Base-by-base conservation (phyloP, 2,797 vertebrate species). In the Bufotes viridis region DNA sequence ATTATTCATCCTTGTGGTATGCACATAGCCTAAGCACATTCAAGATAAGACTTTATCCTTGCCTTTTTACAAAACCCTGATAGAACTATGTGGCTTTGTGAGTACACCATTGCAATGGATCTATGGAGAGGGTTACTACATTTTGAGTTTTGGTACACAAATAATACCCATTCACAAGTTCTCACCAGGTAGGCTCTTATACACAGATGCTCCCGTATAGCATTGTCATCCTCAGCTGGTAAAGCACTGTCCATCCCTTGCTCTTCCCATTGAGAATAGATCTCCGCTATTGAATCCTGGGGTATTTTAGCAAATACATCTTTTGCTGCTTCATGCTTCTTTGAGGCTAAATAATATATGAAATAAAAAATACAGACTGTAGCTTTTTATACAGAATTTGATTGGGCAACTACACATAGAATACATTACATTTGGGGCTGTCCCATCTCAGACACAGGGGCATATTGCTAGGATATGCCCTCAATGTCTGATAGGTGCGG, bases 261-360 rank as follows among this genome's bases (percentile, higher is more conserved):
- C 24, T 96, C 96, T 17, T 97, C 96, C 97, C 97, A 98, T 55
- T 97, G 97, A 87, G 94, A 95, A 92, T 97, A 98, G 67, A 99
- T 98, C 92, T 98, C 97, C 86, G 95, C 96, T 95, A 98, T 97
- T 0, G 97, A 98, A 90, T 99, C 98, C 74, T 97, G 97, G 0
- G 98, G 98, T 42, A 99, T 97, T 93, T 98, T 99, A 88, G 96
- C 95, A 90, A 99, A 99, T 57, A 99, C 98, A 9, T 96, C 96
- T 91, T 98, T 99, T 80, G 98, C 98, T 81, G 98, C 98, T 18
- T 98, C 97, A 0, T 99, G 96, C 91, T 99, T 99, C 93, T 98
- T 98, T 87, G 96, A 96, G 72, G 97, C 98, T 99, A 90, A 4
- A 84, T 8, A 86, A 7, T 57, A 7, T 42, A 42, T 72, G 17